Conservation (phyloP, 2,888 invertebrate genomes). For the Pocota personata region DNA sequence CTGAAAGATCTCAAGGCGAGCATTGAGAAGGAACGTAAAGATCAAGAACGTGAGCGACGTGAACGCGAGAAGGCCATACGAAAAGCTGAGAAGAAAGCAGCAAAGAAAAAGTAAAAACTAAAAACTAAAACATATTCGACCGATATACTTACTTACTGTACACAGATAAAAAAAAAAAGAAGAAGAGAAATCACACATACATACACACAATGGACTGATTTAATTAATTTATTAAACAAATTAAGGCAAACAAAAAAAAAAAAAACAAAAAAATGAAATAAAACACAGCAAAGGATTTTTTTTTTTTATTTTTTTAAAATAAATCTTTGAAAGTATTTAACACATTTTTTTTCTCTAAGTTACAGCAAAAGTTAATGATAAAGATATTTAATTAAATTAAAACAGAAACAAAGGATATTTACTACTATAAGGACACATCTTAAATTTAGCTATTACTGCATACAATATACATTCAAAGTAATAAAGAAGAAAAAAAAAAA, state of each 20-base stretch:
- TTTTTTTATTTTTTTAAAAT: slow-evolving; percentile 29
- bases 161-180: slow-evolving; percentile 48
- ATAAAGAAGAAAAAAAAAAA: slow-evolving; percentile 31
- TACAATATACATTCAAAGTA: slow-evolving; percentile 59
- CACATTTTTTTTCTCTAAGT: slow-evolving; percentile 51
- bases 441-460: slow-evolving; percentile 59
- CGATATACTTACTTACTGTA: slow-evolving; percentile 21
- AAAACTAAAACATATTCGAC: slow-evolving; percentile 27
- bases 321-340: slow-evolving; percentile 35
- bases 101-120: slow-evolving; percentile 85
- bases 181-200: slow-evolving; percentile 65
- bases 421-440: slow-evolving; percentile 64
- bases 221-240: slow-evolving; percentile 74
- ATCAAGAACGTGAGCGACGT: slow-evolving; percentile 93
- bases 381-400: slow-evolving; percentile 57
- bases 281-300: slow-evolving; percentile 60
- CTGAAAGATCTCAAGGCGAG: slow-evolving; percentile 92
- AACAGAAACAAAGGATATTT: slow-evolving; percentile 29
- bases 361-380: slow-evolving; percentile 56
- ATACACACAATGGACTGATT: slow-evolving; percentile 76
- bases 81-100: slow-evolving; percentile 92
- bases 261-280: slow-evolving; percentile 35
- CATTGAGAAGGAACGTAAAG: slow-evolving; percentile 88
- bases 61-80: slow-evolving; percentile 92
- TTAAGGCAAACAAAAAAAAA: no score